These are phyloP conservation scores for Maniola jurtina DNA, from an alignment of 1,140 invertebrate species.

Conservation along the genomic window DNA sequence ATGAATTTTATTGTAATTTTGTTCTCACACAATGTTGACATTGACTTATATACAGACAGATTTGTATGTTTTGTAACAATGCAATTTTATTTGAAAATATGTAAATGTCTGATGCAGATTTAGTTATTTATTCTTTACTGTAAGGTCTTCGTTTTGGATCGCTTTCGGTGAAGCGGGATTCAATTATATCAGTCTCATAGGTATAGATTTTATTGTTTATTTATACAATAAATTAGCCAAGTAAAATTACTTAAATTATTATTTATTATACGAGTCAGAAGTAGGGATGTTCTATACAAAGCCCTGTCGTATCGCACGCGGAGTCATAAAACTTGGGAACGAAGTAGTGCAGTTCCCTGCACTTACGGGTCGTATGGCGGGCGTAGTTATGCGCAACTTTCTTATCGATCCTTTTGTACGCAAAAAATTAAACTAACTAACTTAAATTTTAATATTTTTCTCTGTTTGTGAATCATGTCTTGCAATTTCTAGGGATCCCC, in stretches of 20 bases:
- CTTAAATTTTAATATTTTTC: no score
- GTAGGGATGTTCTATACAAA: not conserved
- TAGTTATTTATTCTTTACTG: constrained; percentile 34
- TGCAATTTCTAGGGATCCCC: no score
- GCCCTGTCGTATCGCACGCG: no score
- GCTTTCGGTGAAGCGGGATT: not conserved
- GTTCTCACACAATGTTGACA: constrained; percentile 30
- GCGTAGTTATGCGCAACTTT: no score
- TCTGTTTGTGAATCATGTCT: no score
- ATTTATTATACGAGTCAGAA: not conserved
- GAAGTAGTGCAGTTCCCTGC: no score
- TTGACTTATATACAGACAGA: constrained; percentile 48
- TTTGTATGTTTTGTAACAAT: constrained; percentile 71
- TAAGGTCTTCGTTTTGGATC: constrained; percentile 12
- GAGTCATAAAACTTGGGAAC: no score
- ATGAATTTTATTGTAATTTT: constrained; percentile 57
- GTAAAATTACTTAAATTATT: constrained; percentile 19
- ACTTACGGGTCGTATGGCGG: no score
- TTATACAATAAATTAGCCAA: not conserved
- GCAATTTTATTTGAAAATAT: constrained; percentile 53
- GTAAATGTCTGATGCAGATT: constrained; percentile 70
- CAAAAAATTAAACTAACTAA: no score
- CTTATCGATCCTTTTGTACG: no score
- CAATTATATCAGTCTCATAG: not conserved
- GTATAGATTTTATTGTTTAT: constrained; percentile 32